Evolutionary conservation across 2,113 vertebrate species (phyloP).

Genomic region (Ptychochromis oligacanthus): DNA sequence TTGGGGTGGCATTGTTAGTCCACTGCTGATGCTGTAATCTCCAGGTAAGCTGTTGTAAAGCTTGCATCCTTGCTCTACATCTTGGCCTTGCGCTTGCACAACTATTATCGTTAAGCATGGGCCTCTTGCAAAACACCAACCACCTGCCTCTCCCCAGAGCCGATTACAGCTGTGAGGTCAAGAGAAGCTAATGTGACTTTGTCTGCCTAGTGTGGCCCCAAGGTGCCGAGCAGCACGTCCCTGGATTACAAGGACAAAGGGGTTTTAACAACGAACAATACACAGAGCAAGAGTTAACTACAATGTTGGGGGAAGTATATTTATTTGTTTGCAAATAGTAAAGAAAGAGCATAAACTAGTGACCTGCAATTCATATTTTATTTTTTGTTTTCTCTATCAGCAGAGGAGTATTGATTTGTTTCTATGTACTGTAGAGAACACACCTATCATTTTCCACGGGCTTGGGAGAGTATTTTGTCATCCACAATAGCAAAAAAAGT

Average conservation of each 20-base stretch:
- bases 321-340: slow-evolving; percentile 18
- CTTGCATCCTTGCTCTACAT: slow-evolving; percentile 32
- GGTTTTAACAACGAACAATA: slow-evolving; percentile 43
- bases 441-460: slow-evolving; percentile 39
- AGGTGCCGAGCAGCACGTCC: slow-evolving; percentile 30
- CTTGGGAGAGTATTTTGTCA: neutral
- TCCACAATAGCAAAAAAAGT: neutral
- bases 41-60: slow-evolving; percentile 63
- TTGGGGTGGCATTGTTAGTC: slow-evolving; percentile 32
- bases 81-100: slow-evolving; percentile 8
- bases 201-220: slow-evolving; percentile 34
- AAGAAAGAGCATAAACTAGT: slow-evolving; percentile 24
- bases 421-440: slow-evolving; percentile 20
- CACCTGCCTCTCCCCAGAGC: slow-evolving; percentile 38
- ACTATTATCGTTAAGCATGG: slow-evolving; percentile 50
- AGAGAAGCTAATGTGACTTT: slow-evolving; percentile 71
- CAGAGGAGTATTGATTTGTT: slow-evolving; percentile 60
- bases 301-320: neutral
- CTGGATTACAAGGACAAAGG: slow-evolving; percentile 51
- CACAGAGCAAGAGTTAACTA: slow-evolving; percentile 44
- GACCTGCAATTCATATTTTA: slow-evolving; percentile 16
- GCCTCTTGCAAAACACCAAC: slow-evolving; percentile 40
- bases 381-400: slow-evolving; percentile 16
- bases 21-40: slow-evolving; percentile 73
- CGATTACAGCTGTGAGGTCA: slow-evolving; percentile 68